Evolutionary conservation across 2,797 vertebrate genomes (phyloP).

Genomic region (Hozukius guyotensis): DNA sequence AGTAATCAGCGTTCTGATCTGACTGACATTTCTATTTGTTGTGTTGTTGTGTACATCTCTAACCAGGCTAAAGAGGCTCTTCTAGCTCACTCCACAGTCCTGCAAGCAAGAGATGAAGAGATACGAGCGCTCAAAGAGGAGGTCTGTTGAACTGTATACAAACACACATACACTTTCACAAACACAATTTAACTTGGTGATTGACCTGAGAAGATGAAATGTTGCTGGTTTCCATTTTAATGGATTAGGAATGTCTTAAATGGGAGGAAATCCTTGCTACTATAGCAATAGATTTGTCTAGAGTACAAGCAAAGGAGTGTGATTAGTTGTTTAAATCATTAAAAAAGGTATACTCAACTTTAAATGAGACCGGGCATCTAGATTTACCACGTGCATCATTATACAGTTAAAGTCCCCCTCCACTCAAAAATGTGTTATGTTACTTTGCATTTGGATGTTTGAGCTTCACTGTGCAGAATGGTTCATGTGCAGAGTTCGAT

Average conservation of each 20-base stretch:
- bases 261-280: not conserved
- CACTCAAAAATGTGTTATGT: too few relatives aligned
- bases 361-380: too few relatives aligned
- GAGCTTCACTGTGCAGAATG: too few relatives aligned
- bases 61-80: constrained; percentile 82
- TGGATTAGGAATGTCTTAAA: not conserved
- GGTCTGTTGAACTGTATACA: constrained; percentile 64
- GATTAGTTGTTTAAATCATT: not conserved
- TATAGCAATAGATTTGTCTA: not conserved
- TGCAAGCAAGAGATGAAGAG: constrained; percentile 80
- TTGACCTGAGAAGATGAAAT: not conserved
- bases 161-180: not conserved
- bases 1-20: not conserved
- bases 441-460: too few relatives aligned
- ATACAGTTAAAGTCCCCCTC: not conserved
- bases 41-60: not conserved
- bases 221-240: not conserved
- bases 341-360: not conserved
- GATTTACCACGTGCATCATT: not conserved
- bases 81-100: constrained; percentile 76
- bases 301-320: not conserved
- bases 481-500: too few relatives aligned
- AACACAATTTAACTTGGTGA: not conserved
- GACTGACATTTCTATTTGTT: not conserved
- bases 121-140: constrained; percentile 77